A percentile compares a stretch with the other conserved stretches of the same genome.
These are phyloP conservation scores for Heterohyrax brucei DNA, from an alignment of 2,797 vertebrate species.

Conservation along the genomic window DNA sequence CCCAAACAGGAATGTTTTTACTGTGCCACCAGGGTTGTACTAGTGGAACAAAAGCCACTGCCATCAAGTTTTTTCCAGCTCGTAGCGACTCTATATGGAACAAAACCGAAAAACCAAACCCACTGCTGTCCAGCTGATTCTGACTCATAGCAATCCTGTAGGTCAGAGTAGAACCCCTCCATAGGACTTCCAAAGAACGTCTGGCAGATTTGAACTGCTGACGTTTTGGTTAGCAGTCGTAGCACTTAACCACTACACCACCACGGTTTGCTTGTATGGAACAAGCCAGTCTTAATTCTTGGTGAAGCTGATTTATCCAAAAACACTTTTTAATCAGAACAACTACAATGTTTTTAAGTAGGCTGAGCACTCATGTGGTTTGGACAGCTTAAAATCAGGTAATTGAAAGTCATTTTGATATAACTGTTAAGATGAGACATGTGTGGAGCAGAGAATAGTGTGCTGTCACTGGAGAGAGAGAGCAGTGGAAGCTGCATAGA, in stretches of 20 bases:
- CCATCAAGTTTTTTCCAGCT: too few species aligned
- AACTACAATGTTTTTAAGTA: slow-evolving; percentile 45
- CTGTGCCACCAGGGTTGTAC: background rate
- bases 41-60: background rate
- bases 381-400: slow-evolving; percentile 50
- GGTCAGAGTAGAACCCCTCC: too few species aligned
- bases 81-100: too few species aligned
- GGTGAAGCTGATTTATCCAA: background rate
- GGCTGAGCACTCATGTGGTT: slow-evolving; percentile 42
- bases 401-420: slow-evolving; percentile 65
- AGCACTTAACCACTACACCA: background rate
- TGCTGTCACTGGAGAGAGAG: too few species aligned
- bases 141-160: too few species aligned
- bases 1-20: background rate
- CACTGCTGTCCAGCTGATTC: too few species aligned
- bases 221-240: too few species aligned
- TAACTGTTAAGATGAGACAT: slow-evolving; percentile 34
- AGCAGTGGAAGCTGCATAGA: too few species aligned
- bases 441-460: too few species aligned
- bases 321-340: slow-evolving; percentile 58
- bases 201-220: too few species aligned
- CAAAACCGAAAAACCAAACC: too few species aligned
- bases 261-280: background rate
- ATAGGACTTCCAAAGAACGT: too few species aligned
- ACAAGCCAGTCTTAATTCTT: slow-evolving; percentile 2